phyloP scores from a whole-genome alignment of 2,888 invertebrate genomes.

The Anarsia innoxiella region DNA sequence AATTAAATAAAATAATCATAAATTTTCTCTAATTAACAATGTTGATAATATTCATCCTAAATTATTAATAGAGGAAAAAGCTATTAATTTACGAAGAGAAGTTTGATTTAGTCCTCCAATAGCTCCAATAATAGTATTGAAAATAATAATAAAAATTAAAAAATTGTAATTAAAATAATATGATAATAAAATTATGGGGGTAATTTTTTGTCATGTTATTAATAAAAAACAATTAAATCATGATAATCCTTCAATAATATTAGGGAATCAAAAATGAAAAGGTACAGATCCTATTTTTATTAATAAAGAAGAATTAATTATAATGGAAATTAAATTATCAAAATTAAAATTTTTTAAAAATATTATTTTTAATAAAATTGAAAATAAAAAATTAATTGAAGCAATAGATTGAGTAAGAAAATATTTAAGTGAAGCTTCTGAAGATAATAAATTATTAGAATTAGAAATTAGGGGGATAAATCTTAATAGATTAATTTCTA shows the following conservation, averaged over 20 bases:
- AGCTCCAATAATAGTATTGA: conserved; percentile 63
- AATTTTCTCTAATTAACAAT: conserved; percentile 57
- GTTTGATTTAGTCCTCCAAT: conserved; percentile 73
- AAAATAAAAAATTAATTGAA: conserved; percentile 71
- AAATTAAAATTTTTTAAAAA: conserved; percentile 44
- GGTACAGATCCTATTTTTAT: conserved; percentile 76
- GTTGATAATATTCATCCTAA: conserved; percentile 72
- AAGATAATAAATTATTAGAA: conserved; percentile 58
- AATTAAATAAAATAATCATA: conserved; percentile 62
- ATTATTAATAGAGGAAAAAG: conserved; percentile 79
- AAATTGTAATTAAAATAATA: conserved; percentile 59
- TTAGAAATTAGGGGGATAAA: conserved; percentile 76
- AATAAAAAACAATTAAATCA: conserved; percentile 74
- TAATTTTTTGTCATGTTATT: conserved; percentile 80
- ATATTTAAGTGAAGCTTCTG: conserved; percentile 77
- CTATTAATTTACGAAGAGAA: conserved; percentile 74
- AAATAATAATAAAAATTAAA: conserved; percentile 55
- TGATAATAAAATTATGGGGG: conserved; percentile 72
- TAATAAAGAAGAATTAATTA: conserved; percentile 57
- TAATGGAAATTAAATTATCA: conserved; percentile 36
- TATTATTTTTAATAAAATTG: conserved; percentile 52
- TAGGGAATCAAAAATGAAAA: conserved; percentile 77
- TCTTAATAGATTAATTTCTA: conserved; percentile 78
- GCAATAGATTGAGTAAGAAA: conserved; percentile 76
- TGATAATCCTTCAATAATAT: conserved; percentile 73